Evolutionary conservation across 2,113 vertebrate species (phyloP).

Genomic region (Noctilio leporinus): DNA sequence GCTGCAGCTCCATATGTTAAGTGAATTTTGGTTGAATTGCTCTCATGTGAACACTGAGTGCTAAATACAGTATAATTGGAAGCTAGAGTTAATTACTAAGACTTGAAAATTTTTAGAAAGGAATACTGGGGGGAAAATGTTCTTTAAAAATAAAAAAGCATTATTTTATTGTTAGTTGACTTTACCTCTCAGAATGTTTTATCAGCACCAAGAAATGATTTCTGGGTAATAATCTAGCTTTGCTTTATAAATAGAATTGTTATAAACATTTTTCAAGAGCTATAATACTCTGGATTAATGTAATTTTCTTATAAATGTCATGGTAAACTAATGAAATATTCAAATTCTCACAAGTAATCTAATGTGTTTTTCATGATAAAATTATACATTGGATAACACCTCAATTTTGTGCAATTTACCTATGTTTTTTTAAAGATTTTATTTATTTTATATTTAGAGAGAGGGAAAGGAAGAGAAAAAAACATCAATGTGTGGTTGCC

Average conservation of each 20-base stretch:
- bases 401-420: background rate
- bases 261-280: background rate
- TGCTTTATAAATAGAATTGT: background rate
- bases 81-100: constrained; percentile 56
- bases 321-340: background rate
- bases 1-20: constrained; percentile 31
- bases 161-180: background rate
- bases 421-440: too few species aligned
- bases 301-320: background rate
- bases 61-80: constrained; percentile 50
- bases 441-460: too few species aligned
- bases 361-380: background rate
- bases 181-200: background rate
- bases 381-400: background rate
- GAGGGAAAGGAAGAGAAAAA: too few species aligned
- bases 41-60: constrained; percentile 25
- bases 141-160: background rate
- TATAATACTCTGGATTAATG: background rate
- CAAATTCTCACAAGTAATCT: background rate
- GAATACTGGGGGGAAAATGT: background rate
- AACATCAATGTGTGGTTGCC: too few species aligned
- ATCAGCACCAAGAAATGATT: background rate
- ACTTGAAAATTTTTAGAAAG: constrained; percentile 42
- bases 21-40: constrained; percentile 13
- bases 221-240: background rate